A percentile compares a stretch with the other conserved stretches of the same genome.
Evolutionary conservation across 2,888 invertebrate species (phyloP).

Genomic region (Julus scanicus): DNA sequence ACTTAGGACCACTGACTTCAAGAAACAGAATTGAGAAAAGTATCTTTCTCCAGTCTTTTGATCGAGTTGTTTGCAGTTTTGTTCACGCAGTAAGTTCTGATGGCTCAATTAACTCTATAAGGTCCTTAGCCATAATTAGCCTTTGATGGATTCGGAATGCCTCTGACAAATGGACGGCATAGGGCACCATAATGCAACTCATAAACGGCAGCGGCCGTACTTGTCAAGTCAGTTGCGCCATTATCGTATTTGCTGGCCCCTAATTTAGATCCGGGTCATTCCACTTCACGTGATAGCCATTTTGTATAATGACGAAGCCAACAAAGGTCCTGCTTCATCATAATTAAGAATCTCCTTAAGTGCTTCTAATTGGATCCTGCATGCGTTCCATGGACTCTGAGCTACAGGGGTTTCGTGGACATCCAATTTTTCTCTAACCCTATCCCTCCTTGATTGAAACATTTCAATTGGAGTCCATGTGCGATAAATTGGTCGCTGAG

Average conservation of each 20-base stretch:
- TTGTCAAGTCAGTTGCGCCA: background rate
- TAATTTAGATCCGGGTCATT: constrained; percentile 28
- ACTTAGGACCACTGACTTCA: too few species aligned
- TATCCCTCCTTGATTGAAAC: constrained; percentile 11
- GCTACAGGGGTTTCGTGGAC: background rate
- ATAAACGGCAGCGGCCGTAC: background rate
- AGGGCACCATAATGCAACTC: constrained; percentile 5
- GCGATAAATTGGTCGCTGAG: constrained; percentile 7
- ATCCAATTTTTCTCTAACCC: background rate
- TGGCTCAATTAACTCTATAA: background rate
- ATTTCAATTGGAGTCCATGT: constrained; percentile 20
- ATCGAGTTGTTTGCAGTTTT: background rate
- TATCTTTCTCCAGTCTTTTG: too few species aligned
- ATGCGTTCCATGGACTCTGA: background rate
- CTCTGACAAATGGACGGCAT: background rate
- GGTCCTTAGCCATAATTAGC: background rate
- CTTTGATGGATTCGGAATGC: constrained; percentile 33
- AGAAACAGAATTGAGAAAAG: too few species aligned
- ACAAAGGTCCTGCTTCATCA: constrained; percentile 28
- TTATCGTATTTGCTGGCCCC: constrained; percentile 12
- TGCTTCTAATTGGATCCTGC: constrained; percentile 28
- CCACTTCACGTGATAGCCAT: constrained; percentile 11
- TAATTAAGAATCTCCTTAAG: constrained; percentile 22
- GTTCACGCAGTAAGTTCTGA: background rate
- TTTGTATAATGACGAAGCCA: constrained; percentile 33